Conservation (phyloP, 2,888 invertebrate genomes). For the Schizaphis graminum region DNA sequence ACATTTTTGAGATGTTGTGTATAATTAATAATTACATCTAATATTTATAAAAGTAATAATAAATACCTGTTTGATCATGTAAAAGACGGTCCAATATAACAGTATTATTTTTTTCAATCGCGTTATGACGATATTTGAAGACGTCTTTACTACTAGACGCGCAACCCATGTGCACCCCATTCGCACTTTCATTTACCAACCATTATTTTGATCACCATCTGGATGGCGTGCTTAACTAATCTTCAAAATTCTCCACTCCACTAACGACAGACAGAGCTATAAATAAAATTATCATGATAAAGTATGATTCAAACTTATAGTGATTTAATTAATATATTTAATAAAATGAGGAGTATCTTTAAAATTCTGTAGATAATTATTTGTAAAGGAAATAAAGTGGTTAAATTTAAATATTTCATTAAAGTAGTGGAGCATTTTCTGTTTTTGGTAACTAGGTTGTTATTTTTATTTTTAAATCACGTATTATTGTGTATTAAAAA, state of each 20-base stretch:
- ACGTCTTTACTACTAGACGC: constrained; percentile 57
- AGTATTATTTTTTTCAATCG: constrained; percentile 19
- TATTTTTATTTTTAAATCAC: background rate
- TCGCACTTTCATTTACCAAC: constrained; percentile 13
- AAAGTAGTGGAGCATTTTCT: background rate
- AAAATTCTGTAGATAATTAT: background rate
- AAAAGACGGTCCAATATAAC: constrained; percentile 39
- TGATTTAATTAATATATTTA: background rate
- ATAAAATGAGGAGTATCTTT: background rate
- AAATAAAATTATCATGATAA: background rate
- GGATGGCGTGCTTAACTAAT: background rate
- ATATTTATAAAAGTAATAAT: background rate
- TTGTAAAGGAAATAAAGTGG: background rate
- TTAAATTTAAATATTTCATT: background rate
- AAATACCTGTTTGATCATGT: constrained; percentile 49
- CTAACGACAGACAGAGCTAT: background rate
- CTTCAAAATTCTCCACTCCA: background rate
- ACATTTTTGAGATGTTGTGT: background rate
- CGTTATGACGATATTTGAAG: background rate
- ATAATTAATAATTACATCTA: background rate
- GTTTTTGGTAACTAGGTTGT: background rate
- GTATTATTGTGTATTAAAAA: background rate
- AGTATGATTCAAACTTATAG: background rate
- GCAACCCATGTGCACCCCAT: constrained; percentile 63
- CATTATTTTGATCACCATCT: constrained; percentile 11